Evolutionary conservation across 2,113 vertebrate species (phyloP).

Genomic region (Paraplagusia blochii): DNA sequence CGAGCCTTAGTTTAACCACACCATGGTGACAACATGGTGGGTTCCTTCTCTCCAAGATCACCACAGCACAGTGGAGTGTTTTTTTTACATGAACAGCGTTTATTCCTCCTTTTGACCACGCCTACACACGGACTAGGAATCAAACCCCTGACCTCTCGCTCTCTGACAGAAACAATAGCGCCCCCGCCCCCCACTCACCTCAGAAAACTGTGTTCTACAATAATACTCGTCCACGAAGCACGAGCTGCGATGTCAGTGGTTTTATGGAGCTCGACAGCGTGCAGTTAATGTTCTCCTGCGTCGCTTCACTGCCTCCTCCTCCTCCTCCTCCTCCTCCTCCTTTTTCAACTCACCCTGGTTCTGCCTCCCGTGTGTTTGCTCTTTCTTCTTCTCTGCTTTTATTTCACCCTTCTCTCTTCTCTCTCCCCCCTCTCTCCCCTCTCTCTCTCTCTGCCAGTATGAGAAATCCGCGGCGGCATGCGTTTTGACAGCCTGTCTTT

Average conservation of each 20-base stretch:
- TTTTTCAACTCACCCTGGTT: slow-evolving; percentile 7
- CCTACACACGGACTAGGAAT: too few species aligned
- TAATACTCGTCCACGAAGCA: slow-evolving; percentile 57
- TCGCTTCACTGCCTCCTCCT: slow-evolving; percentile 36
- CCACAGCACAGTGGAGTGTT: too few species aligned
- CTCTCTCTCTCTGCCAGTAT: slow-evolving; percentile 32
- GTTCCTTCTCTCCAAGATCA: too few species aligned
- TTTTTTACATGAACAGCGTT: too few species aligned
- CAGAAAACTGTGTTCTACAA: slow-evolving; percentile 59
- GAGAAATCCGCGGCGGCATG: slow-evolving; percentile 55
- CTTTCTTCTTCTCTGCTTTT: slow-evolving; percentile 9
- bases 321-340: slow-evolving; percentile 7
- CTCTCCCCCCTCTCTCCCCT: slow-evolving; percentile 27
- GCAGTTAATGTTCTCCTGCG: slow-evolving; percentile 56
- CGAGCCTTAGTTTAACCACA: too few species aligned
- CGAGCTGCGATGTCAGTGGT: slow-evolving; percentile 56
- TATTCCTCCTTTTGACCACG: too few species aligned
- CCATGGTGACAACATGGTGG: too few species aligned
- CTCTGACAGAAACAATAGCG: slow-evolving; percentile 56
- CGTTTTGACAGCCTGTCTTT: slow-evolving; percentile 59
- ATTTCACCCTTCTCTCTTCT: slow-evolving; percentile 10
- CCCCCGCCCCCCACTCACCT: slow-evolving; percentile 30
- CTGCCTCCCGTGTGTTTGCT: background rate
- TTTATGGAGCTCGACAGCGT: slow-evolving; percentile 52
- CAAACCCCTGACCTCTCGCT: slow-evolving; percentile 17